These are phyloP conservation scores for Orycteropus afer DNA, from an alignment of 2,113 vertebrate genomes.

Conservation along the genomic window DNA sequence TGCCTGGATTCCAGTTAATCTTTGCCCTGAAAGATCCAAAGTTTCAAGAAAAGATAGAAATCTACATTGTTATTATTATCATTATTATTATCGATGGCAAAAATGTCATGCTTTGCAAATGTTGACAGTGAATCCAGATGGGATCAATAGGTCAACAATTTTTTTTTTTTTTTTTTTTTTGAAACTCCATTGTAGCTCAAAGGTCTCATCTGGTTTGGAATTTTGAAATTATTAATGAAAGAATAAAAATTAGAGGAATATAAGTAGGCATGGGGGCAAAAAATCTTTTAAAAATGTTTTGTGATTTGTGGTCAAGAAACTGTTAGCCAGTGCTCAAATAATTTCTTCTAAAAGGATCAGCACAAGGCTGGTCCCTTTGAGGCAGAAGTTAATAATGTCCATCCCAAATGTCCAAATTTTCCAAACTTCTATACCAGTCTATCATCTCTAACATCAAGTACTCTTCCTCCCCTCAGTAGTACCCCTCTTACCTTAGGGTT, in stretches of 20 bases:
- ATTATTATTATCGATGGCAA: neutral
- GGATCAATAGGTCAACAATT: neutral
- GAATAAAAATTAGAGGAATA: slow-evolving; percentile 10
- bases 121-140: neutral
- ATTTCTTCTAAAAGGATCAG: no score
- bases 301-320: neutral
- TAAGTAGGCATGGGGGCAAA: neutral
- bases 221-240: slow-evolving; percentile 35
- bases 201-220: slow-evolving; percentile 18
- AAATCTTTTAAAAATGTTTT: neutral
- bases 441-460: no score
- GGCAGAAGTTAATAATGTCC: no score
- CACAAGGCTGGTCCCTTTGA: no score
- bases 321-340: no score
- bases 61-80: neutral
- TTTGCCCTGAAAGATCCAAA: neutral
- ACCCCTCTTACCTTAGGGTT: no score
- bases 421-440: no score
- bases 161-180: neutral
- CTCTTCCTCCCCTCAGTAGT: no score
- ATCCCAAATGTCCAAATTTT: no score
- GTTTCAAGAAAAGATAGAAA: neutral
- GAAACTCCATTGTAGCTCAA: neutral
- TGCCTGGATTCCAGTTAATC: neutral
- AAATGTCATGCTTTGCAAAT: slow-evolving; percentile 30